phyloP scores from a whole-genome alignment of 2,888 invertebrate species.

The Pachydiplax longipennis region DNA sequence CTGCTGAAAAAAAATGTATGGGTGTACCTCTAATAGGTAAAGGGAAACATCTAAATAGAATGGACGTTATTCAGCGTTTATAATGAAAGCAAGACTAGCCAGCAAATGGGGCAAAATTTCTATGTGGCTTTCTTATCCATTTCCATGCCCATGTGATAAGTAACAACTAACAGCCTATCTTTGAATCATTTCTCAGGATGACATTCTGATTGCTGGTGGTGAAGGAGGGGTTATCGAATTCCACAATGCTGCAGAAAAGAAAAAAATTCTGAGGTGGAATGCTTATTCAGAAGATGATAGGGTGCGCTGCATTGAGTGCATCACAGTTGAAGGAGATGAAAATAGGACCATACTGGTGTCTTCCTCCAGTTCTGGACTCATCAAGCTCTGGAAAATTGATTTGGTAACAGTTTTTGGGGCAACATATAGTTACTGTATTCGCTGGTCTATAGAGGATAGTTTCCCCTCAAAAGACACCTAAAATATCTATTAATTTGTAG shows the following conservation, averaged over 20 bases:
- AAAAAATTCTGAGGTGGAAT: constrained; percentile 65
- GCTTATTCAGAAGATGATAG: constrained; percentile 69
- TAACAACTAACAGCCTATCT: too few species aligned
- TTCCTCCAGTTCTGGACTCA: constrained; percentile 79
- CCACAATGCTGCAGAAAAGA: constrained; percentile 51
- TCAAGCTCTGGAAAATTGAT: constrained; percentile 73
- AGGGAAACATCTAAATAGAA: too few species aligned
- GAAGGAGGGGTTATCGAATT: constrained; percentile 73
- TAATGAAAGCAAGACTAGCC: too few species aligned
- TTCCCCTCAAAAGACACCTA: too few species aligned
- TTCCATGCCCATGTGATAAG: too few species aligned
- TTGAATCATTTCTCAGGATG: constrained; percentile 58
- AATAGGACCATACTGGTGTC: constrained; percentile 65
- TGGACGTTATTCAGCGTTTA: too few species aligned
- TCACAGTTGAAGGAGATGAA: constrained; percentile 58
- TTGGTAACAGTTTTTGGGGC: neutral
- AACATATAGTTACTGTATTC: neutral
- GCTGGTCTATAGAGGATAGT: too few species aligned
- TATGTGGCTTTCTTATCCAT: too few species aligned
- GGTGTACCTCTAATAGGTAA: too few species aligned
- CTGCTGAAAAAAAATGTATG: too few species aligned
- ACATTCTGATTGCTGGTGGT: constrained; percentile 72
- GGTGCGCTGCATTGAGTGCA: constrained; percentile 71
- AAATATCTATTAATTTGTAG: too few species aligned
- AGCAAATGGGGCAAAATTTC: too few species aligned